A percentile compares a stretch with the other conserved stretches of the same genome.
phyloP scores from a whole-genome alignment of 2,888 invertebrate species.

The Latrodectus hesperus region DNA sequence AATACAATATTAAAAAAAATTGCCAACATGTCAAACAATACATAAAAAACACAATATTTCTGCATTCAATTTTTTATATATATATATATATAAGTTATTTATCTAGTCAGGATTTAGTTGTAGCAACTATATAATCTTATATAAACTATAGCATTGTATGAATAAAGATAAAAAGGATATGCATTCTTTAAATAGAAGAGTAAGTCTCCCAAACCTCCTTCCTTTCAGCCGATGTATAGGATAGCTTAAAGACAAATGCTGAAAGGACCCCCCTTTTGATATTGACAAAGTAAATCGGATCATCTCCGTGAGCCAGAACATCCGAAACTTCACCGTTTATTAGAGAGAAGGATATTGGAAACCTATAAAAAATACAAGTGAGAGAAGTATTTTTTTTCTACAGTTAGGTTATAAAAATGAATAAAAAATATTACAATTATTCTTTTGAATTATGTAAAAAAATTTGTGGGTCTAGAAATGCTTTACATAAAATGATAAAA shows the following conservation, averaged over 20 bases:
- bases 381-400: no score
- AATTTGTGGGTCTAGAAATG: no score
- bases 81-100: no score
- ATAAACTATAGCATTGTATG: constrained; percentile 11
- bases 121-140: not conserved
- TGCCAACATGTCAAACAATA: no score
- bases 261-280: constrained; percentile 71
- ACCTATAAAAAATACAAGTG: constrained; percentile 35
- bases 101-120: no score
- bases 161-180: not conserved
- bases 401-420: no score
- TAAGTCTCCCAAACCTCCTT: constrained; percentile 26
- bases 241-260: constrained; percentile 57
- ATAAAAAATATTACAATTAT: no score
- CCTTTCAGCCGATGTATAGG: constrained; percentile 7
- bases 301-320: constrained; percentile 54
- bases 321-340: constrained; percentile 58
- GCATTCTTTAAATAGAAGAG: not conserved
- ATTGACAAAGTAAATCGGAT: constrained; percentile 67
- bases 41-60: constrained; percentile 31
- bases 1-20: not conserved
- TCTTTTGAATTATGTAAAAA: no score
- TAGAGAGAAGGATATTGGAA: constrained; percentile 63
- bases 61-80: constrained; percentile 9
- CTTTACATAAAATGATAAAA: no score